Evolutionary conservation across 2,113 vertebrate genomes (phyloP).

Genomic region (Diglossa brunneiventris): DNA sequence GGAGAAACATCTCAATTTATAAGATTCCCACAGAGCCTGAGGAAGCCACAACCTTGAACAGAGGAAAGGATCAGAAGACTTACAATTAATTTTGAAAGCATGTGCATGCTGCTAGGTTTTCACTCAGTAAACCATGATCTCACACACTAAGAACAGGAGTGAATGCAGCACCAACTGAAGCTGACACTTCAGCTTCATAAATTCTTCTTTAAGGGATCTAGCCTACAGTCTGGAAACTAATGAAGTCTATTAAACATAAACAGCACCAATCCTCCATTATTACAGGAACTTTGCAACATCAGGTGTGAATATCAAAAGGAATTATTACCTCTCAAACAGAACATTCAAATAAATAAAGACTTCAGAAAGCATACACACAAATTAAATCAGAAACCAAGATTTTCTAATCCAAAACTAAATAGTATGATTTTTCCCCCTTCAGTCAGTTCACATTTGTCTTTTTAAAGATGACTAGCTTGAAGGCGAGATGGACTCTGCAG

Average conservation of each 20-base stretch:
- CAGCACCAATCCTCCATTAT: not conserved
- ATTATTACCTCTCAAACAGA: not conserved
- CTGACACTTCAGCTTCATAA: not conserved
- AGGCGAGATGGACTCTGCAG: not conserved
- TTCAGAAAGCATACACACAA: not conserved
- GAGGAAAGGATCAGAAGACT: not conserved
- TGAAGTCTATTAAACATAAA: not conserved
- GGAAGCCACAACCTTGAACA: rapidly evolving
- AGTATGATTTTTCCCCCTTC: not conserved
- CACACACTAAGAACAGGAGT: not conserved
- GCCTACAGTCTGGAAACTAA: not conserved
- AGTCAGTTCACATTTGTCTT: not conserved
- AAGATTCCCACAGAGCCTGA: not conserved
- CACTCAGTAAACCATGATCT: not conserved
- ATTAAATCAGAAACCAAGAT: not conserved
- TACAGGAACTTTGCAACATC: not conserved
- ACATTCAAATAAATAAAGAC: not conserved
- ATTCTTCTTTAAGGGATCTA: not conserved
- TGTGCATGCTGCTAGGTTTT: not conserved
- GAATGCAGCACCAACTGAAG: not conserved
- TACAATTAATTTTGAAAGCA: not conserved
- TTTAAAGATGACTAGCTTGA: not conserved
- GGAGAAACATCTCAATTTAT: not conserved
- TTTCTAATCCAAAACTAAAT: not conserved
- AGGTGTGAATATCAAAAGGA: not conserved